Evolutionary conservation across 2,888 invertebrate genomes (phyloP).

Genomic region (Barypeithes pellucidus): DNA sequence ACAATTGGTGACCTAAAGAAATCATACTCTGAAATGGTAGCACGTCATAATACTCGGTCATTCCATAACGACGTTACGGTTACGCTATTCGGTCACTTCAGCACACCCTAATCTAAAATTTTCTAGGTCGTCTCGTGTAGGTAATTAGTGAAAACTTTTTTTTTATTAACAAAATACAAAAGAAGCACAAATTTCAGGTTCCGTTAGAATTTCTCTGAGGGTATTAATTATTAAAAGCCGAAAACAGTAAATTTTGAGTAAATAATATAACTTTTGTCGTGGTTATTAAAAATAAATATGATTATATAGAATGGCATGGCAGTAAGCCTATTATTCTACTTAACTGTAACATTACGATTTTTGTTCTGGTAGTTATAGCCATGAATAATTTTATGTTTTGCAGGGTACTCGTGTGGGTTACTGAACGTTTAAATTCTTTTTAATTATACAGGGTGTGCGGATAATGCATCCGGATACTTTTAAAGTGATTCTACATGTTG

Average conservation of each 20-base stretch:
- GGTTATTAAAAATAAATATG: slow-evolving; percentile 40
- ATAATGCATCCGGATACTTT: too few relatives aligned
- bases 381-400: slow-evolving; percentile 8
- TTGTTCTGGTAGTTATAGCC: neutral
- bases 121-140: slow-evolving; percentile 24
- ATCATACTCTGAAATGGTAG: too few relatives aligned
- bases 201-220: slow-evolving; percentile 32
- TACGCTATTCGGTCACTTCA: neutral
- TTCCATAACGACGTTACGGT: too few relatives aligned
- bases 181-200: slow-evolving; percentile 3
- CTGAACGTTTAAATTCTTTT: slow-evolving; percentile 14
- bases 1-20: too few relatives aligned
- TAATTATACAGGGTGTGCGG: too few relatives aligned
- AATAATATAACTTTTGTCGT: slow-evolving; percentile 19
- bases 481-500: too few relatives aligned
- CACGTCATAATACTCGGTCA: too few relatives aligned
- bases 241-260: slow-evolving; percentile 25
- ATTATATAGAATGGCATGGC: slow-evolving; percentile 13
- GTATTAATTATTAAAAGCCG: slow-evolving; percentile 32
- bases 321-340: slow-evolving; percentile 17
- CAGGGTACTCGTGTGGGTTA: neutral
- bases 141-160: slow-evolving; percentile 15
- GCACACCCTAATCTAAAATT: neutral
- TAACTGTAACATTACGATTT: slow-evolving; percentile 14
- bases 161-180: slow-evolving; percentile 22